phyloP scores from a whole-genome alignment of 2,888 invertebrate species.

The Blastobasis lacticolella region DNA sequence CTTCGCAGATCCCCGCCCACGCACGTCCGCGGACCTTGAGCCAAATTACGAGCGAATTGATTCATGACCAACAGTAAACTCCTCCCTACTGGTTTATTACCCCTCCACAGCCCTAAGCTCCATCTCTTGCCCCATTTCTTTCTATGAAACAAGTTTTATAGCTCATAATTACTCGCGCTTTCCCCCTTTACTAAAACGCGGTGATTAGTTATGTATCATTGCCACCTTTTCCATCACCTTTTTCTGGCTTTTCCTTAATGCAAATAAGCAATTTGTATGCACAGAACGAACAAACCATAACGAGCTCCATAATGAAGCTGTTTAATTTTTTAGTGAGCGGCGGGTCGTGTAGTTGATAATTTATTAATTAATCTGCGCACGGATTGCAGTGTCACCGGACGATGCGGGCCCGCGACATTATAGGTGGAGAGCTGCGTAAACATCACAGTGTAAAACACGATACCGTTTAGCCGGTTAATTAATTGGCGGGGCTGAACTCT shows the following conservation, averaged over 20 bases:
- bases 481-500: conserved; percentile 61
- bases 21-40: conserved; percentile 20
- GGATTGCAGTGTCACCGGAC: conserved; percentile 51
- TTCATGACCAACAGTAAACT: conserved; percentile 47
- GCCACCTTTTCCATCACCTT: conserved; percentile 23
- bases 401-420: conserved; percentile 58
- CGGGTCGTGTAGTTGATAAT: conserved; percentile 53
- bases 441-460: conserved; percentile 69
- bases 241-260: conserved; percentile 40
- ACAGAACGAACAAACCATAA: conserved; percentile 47
- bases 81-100: conserved; percentile 37
- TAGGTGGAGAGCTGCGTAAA: conserved; percentile 67
- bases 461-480: conserved; percentile 71
- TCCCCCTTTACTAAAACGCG: background rate
- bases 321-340: conserved; percentile 62
- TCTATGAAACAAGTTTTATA: background rate
- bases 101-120: conserved; percentile 22
- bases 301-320: conserved; percentile 59
- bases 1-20: conserved; percentile 4
- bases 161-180: background rate
- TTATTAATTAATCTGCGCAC: conserved; percentile 65
- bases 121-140: conserved; percentile 4
- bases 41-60: conserved; percentile 39
- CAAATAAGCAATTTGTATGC: conserved; percentile 64
- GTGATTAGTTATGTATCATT: conserved; percentile 11